phyloP scores from a whole-genome alignment of 2,797 vertebrate genomes.

The Myoxocephalus aenaeus region DNA sequence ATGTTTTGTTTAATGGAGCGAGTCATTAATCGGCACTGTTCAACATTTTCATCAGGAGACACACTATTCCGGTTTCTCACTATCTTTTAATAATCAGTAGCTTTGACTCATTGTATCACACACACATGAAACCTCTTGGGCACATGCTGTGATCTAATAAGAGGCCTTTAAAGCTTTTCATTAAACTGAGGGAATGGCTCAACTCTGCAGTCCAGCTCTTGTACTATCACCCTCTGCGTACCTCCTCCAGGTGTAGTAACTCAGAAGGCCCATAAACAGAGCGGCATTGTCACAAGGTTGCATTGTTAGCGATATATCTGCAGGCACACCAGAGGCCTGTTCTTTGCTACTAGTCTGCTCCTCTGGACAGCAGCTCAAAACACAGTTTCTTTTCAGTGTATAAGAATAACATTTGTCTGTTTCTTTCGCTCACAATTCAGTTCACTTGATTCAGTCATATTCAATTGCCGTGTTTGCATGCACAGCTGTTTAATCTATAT shows the following conservation, averaged over 20 bases:
- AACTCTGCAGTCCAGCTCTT: conserved; percentile 3
- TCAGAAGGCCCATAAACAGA: conserved; percentile 28
- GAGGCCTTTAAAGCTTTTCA: conserved; percentile 15
- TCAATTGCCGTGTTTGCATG: background rate
- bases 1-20: conserved; percentile 11
- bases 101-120: background rate
- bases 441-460: background rate
- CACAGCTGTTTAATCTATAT: background rate
- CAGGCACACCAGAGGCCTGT: conserved; percentile 12
- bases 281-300: conserved; percentile 27
- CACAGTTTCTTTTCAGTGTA: background rate
- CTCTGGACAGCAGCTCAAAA: conserved; percentile 13
- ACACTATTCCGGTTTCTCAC: background rate
- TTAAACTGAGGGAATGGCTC: conserved; percentile 18
- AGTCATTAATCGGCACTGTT: conserved; percentile 16
- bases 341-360: conserved; percentile 10
- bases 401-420: background rate
- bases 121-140: background rate
- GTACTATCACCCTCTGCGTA: background rate
- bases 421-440: background rate
- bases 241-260: conserved; percentile 22
- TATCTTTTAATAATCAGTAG: background rate
- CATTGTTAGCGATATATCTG: conserved; percentile 27
- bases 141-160: conserved; percentile 18
- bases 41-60: conserved; percentile 1